Base-by-base conservation (phyloP, 2,888 invertebrate species). In the Limenitis camilla region DNA sequence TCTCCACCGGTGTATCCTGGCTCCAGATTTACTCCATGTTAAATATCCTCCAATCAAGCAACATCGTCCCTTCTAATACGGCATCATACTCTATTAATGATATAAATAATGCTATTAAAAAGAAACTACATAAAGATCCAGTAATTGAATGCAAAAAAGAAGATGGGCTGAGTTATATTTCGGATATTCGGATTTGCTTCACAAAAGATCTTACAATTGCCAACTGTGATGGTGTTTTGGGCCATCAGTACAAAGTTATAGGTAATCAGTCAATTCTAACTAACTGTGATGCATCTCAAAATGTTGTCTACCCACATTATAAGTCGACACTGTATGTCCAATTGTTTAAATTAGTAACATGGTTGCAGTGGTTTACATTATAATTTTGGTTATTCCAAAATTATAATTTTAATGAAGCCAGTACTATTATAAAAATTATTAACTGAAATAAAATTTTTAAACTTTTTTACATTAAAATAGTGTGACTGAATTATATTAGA, bases 161-260 rank as follows among this genome's bases (percentile, higher is more conserved):
- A 68, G 77, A 88, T 1, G 89, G 89, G 27, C 77, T 88, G 19
- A 88, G 88, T 3, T 91, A 90, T 66, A 69, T 95, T 45, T 89
- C 90, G 19, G 94, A 95, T 72, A 90, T 95, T 49, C 85, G 93
- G 19, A 88, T 95, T 45, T 95, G 95, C 67, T 92, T 95, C 61
- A 86, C 92, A 67, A 94, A 93, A 68, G 72, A 78, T 0, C 73
- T 95, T 19, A 72, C 89, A 35, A 68, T 93, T 10, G 84, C 89
- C 3, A 89, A 93, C 68, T 95, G 94, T 68, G 90, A 93, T 72
- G 89, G 90, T 7, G 84, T 90, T 1, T 52, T 69, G 7, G 48
- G 50, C 38, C 47, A 38, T 9, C 52, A 59, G 1, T 19, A 19
- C 3, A 19, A 19, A 42, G 54, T 52, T 10, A 45, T 61, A 27